These are phyloP conservation scores for Rhodophaea formosa DNA, from an alignment of 2,888 invertebrate genomes.

Conservation along the genomic window DNA sequence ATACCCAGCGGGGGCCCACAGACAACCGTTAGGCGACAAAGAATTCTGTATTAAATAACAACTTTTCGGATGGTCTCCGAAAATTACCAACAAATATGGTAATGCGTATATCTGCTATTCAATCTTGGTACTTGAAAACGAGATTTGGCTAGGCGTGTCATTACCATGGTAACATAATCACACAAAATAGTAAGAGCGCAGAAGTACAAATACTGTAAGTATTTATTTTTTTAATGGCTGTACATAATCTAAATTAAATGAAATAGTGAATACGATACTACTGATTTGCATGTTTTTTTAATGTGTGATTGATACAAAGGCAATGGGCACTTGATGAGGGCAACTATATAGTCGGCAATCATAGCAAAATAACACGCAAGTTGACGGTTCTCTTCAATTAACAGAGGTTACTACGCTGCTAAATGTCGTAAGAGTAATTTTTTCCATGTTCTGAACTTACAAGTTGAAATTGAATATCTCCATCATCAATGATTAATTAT, in stretches of 20 bases:
- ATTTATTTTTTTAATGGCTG: not conserved
- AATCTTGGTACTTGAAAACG: conserved; percentile 15
- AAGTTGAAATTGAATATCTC: too few species aligned
- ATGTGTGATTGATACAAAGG: too few species aligned
- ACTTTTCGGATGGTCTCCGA: not conserved
- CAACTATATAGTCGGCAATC: too few species aligned
- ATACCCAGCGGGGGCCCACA: conserved; percentile 12
- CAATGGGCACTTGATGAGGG: too few species aligned
- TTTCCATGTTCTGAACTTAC: too few species aligned
- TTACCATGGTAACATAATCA: not conserved
- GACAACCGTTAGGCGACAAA: conserved; percentile 2
- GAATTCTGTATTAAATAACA: not conserved
- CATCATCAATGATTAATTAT: too few species aligned
- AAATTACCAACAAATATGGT: conserved; percentile 10
- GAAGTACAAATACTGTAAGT: not conserved
- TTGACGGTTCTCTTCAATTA: too few species aligned
- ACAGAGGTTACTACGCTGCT: too few species aligned
- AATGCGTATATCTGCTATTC: conserved; percentile 5
- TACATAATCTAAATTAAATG: not conserved
- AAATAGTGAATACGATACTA: too few species aligned
- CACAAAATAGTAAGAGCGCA: not conserved
- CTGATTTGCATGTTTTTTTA: too few species aligned
- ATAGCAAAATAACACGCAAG: too few species aligned
- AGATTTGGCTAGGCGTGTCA: conserved; percentile 7
- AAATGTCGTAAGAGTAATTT: too few species aligned